These are phyloP conservation scores for Eueremaeus valkanovi DNA, from an alignment of 2,888 invertebrate genomes.

Conservation along the genomic window DNA sequence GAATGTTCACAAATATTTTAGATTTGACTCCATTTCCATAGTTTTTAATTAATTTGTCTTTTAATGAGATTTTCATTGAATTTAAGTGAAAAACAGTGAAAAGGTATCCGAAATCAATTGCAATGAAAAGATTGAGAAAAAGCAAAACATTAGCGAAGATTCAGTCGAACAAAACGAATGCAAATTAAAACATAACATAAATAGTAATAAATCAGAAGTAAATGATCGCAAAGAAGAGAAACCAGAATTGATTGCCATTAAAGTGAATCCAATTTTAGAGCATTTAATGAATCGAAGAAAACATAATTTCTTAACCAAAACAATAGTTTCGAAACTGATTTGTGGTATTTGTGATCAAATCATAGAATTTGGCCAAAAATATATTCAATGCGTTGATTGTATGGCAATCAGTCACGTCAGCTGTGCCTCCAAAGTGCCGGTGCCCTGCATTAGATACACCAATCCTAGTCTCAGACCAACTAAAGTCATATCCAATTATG, in stretches of 20 bases:
- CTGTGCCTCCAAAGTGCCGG: constrained; percentile 11
- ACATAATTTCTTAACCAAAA: constrained; percentile 36
- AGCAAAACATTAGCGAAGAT: too few relatives aligned
- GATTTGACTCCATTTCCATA: too few relatives aligned
- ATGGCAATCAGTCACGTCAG: constrained; percentile 18
- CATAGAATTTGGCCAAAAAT: constrained; percentile 36
- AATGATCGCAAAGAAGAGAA: not conserved
- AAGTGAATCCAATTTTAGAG: constrained; percentile 13
- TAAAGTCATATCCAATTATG: constrained; percentile 33
- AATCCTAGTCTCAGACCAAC: constrained; percentile 35
- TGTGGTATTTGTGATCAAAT: constrained; percentile 20
- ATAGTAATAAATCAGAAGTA: not conserved
- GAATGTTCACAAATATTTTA: too few relatives aligned
- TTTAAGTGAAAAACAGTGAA: too few relatives aligned
- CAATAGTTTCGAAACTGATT: constrained; percentile 5
- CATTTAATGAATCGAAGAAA: not conserved
- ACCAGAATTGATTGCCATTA: not conserved
- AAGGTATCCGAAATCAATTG: too few relatives aligned
- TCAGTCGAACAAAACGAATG: too few relatives aligned
- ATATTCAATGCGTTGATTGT: constrained; percentile 34
- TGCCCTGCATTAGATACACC: constrained; percentile 35
- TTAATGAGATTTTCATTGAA: too few relatives aligned
- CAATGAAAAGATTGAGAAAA: too few relatives aligned
- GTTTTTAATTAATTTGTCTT: too few relatives aligned
- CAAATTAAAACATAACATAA: too few relatives aligned